Evolutionary conservation across 2,113 vertebrate genomes (phyloP), one percentile per base, ranked within the genome.

Genomic region (Scopus umbretta): DNA sequence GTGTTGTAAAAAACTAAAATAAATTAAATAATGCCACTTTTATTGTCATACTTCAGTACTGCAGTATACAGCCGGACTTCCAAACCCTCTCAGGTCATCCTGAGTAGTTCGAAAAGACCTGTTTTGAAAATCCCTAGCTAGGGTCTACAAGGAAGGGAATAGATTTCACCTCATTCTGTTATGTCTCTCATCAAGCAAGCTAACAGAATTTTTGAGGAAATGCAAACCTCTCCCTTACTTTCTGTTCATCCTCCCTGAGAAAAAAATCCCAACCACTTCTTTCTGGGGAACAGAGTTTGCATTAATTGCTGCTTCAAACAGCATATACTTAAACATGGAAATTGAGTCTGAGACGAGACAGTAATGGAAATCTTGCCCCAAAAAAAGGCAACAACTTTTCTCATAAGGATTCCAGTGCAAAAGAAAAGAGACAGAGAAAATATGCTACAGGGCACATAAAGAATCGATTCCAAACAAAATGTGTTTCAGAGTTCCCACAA

Each of bases 251-350:
- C 15, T 96, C 43, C 65, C 53, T 49, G 27, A 93, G 70, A 90
- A 85, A 92, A 94, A 94, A 91, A 94, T 25, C 62, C 58, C 75
- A 84, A 21, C 53, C 12, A 72, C 66, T 86, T 90, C 62, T 92
- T 94, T 58, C 89, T 70, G 34, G 84, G 87, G 93, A 94, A 87
- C 58, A 86, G 73, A 80, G 80, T 82, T 76, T 95, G 84, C 92
- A 91, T 96, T 96, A 97, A 96, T 96, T 94, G 81, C 43, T 83
- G 67, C 91, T 96, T 97, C 97, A 97, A 97, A 96, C 79, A 95
- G 92, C 85, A 93, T 96, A 47, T 22, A 74, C 62, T 93, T 92
- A 91, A 86, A 85, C 58, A 96, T 95, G 95, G 91, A 96, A 97
- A 97, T 97, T 81, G 78, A 76, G 66, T 9, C 91, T 62, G 83